Percentiles rank a stretch among this genome's conserved stretches.
Evolutionary conservation across 1,140 invertebrate species (phyloP).

Genomic region (Galleria mellonella): DNA sequence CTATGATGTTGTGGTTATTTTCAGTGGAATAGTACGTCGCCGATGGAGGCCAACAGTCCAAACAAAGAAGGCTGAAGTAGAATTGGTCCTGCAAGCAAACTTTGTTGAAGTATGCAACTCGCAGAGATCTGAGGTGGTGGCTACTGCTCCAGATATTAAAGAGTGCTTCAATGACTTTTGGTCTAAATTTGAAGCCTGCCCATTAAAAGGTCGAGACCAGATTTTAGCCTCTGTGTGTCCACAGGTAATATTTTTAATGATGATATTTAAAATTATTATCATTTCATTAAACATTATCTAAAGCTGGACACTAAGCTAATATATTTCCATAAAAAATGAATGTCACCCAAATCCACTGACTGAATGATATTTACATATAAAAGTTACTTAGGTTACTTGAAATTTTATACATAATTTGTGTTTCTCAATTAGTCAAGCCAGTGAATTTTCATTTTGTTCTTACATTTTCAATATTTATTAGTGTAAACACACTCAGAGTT

Average conservation of each 20-base stretch:
- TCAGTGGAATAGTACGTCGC: slow-evolving; percentile 84
- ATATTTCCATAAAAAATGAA: too few relatives aligned
- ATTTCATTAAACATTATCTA: too few relatives aligned
- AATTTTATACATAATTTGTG: too few relatives aligned
- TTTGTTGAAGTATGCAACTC: slow-evolving; percentile 84
- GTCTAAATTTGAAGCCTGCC: slow-evolving; percentile 77
- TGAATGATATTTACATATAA: too few relatives aligned
- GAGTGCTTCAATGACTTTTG: slow-evolving; percentile 86
- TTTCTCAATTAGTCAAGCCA: too few relatives aligned
- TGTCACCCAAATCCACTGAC: too few relatives aligned
- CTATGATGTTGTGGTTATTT: slow-evolving; percentile 13
- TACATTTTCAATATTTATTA: too few relatives aligned
- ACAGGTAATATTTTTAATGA: slow-evolving; percentile 71
- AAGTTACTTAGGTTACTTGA: too few relatives aligned
- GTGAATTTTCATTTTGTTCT: too few relatives aligned
- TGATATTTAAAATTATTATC: too few relatives aligned
- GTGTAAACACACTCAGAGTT: too few relatives aligned
- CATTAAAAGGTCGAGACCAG: slow-evolving; percentile 83
- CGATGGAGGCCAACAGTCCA: slow-evolving; percentile 79
- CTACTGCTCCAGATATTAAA: slow-evolving; percentile 81
- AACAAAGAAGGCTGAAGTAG: slow-evolving; percentile 80
- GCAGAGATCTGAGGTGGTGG: slow-evolving; percentile 73
- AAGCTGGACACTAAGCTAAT: too few relatives aligned
- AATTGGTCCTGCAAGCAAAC: slow-evolving; percentile 84
- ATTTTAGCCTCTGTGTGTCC: slow-evolving; percentile 91